phyloP scores from a whole-genome alignment of 1,140 invertebrate species.

The Magallana angulata region DNA sequence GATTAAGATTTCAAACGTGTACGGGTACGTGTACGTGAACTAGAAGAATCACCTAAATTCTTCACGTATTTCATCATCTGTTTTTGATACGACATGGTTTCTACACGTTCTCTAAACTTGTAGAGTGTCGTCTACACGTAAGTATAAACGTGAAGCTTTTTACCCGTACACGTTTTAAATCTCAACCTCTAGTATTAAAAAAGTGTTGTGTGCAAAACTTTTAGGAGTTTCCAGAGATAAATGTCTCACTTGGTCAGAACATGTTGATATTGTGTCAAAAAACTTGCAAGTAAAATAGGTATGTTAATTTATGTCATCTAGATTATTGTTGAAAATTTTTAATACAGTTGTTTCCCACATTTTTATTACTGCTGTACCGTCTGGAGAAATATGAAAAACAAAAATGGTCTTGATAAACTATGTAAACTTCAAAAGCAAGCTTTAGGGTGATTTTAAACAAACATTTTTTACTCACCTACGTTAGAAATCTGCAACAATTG shows the following conservation, averaged over 20 bases:
- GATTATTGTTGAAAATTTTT: constrained; percentile 38
- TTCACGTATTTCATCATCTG: too few relatives aligned
- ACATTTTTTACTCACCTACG: neutral
- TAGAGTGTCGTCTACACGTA: too few relatives aligned
- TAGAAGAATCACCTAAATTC: too few relatives aligned
- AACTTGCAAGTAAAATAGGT: constrained; percentile 40
- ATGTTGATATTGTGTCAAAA: constrained; percentile 42
- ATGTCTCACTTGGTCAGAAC: constrained; percentile 23
- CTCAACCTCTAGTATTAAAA: too few relatives aligned
- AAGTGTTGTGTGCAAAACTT: neutral
- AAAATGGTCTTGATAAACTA: constrained; percentile 11
- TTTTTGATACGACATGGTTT: too few relatives aligned
- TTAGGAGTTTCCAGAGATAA: constrained; percentile 37
- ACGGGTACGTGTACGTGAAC: too few relatives aligned
- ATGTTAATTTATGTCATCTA: constrained; percentile 24
- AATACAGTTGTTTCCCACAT: constrained; percentile 33
- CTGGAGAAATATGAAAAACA: constrained; percentile 33
- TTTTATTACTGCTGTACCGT: constrained; percentile 41
- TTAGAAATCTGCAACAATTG: neutral
- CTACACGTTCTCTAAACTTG: too few relatives aligned
- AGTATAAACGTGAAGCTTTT: too few relatives aligned
- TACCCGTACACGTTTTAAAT: too few relatives aligned
- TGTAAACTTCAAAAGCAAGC: constrained; percentile 24
- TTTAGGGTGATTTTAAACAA: neutral
- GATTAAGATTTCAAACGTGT: too few relatives aligned